phyloP scores from a whole-genome alignment of 1,140 invertebrate genomes.

The Sminthurinus signatus region DNA sequence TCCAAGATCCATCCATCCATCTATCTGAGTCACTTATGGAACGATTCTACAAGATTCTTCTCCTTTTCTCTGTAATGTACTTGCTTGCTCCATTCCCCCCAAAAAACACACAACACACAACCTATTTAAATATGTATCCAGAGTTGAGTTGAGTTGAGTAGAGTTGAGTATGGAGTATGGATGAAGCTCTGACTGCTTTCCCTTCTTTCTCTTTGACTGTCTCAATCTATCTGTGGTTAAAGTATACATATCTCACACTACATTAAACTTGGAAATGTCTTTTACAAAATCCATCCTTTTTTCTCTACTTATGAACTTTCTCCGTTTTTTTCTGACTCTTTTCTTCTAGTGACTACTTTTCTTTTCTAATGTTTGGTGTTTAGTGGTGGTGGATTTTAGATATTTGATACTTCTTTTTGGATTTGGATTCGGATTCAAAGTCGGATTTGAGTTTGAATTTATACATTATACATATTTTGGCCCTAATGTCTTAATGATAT shows the following conservation, averaged over 20 bases:
- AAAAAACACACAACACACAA: background rate
- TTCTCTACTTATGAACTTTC: too few relatives aligned
- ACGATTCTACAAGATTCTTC: background rate
- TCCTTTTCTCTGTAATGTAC: background rate
- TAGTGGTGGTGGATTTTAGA: too few relatives aligned
- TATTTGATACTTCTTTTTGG: too few relatives aligned
- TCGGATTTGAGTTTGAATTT: background rate
- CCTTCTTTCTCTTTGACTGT: too few relatives aligned
- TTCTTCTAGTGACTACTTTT: too few relatives aligned
- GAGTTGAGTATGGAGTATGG: too few relatives aligned
- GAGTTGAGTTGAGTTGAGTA: background rate
- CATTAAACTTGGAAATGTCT: slow-evolving; percentile 27
- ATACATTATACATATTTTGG: background rate
- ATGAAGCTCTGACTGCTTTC: too few relatives aligned
- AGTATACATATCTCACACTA: slow-evolving; percentile 19
- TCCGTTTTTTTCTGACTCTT: too few relatives aligned
- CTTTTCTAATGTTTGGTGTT: too few relatives aligned
- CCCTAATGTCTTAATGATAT: slow-evolving; percentile 29
- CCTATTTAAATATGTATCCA: background rate
- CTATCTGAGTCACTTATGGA: slow-evolving; percentile 9
- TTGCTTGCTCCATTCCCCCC: background rate
- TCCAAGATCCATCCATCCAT: slow-evolving; percentile 28
- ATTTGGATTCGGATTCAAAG: too few relatives aligned
- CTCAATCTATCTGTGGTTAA: too few relatives aligned
- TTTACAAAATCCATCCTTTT: slow-evolving; percentile 10